phyloP scores from a whole-genome alignment of 2,113 vertebrate species.

The Oreochromis aureus region DNA sequence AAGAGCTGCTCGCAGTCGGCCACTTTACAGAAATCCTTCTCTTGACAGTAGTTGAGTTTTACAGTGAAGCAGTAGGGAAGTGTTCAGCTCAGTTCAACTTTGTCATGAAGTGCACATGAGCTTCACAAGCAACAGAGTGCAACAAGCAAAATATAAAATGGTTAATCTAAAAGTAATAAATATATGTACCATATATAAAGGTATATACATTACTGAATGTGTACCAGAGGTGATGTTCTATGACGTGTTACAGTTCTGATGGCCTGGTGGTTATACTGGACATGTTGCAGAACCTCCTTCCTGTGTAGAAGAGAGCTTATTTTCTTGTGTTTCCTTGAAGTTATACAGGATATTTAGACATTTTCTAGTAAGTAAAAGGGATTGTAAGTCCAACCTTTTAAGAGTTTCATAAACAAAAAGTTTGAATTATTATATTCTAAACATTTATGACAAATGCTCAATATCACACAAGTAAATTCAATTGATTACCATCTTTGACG shows the following conservation, averaged over 20 bases:
- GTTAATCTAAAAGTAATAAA: no score
- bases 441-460: not conserved
- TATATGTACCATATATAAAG: no score
- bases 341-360: not conserved
- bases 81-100: constrained; percentile 1
- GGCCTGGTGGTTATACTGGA: no score
- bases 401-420: not conserved
- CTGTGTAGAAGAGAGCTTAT: not conserved
- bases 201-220: no score
- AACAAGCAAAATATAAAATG: no score
- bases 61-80: not conserved
- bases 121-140: no score
- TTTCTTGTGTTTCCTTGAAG: not conserved
- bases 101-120: not conserved
- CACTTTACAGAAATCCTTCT: constrained; percentile 17
- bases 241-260: no score
- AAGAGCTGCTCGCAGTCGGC: not conserved
- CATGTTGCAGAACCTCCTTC: no score
- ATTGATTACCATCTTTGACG: not conserved
- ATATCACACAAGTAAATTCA: not conserved
- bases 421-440: not conserved
- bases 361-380: not conserved
- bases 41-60: not conserved
- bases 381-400: not conserved
- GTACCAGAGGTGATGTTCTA: not conserved